Base-by-base conservation (phyloP, 2,888 invertebrate genomes). In the Archaeoteleia sp. region DNA sequence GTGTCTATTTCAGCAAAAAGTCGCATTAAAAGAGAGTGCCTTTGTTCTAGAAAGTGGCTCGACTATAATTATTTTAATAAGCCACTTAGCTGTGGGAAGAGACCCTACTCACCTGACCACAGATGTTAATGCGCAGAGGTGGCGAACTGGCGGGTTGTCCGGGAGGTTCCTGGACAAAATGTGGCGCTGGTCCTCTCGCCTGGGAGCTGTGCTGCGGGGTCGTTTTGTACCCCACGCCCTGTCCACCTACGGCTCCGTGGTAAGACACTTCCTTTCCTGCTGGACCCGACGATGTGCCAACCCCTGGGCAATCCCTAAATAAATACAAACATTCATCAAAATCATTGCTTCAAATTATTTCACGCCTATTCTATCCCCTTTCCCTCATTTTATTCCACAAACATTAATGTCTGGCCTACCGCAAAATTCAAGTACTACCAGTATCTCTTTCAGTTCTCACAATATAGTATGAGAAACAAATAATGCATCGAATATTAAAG, bases 81-180 rank as follows among this genome's bases (percentile, higher is more conserved):
- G 46, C 45, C 62, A 57, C 61, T 57, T 46, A 46, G 67, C 17
- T n/a, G 55, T 40, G 54, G 54, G 17, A 43, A 66, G 27, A 15
- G 42, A 35, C 29, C 32, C 40, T 23, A 65, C 85, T 75, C 85
- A 86, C 78, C 86, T 86, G 82, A 60, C 87, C 88, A 76, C 88
- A 88, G 69, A 88, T 87, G 76, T 88, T 88, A 76, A 89, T 87
- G 78, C 87, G 88, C 58, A 89, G 79, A 14, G 88, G 88, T 12
- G 89, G 88, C 9, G 88, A 87, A 70, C 87, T 86, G 71, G 78
- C 72, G 58, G 79, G 77, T 35, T 79, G 81, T 39, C 82, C 81
- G 39, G 78, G 74, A 35, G 80, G 69, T 65, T 83, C 83, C 62
- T 82, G 83, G 10, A 78, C 74, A 68, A 83, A 83, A 60, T 82